Percentiles rank a stretch among this genome's conserved stretches.
Evolutionary conservation across 2,113 vertebrate species (phyloP).

Genomic region (Rousettus leschenaultii): DNA sequence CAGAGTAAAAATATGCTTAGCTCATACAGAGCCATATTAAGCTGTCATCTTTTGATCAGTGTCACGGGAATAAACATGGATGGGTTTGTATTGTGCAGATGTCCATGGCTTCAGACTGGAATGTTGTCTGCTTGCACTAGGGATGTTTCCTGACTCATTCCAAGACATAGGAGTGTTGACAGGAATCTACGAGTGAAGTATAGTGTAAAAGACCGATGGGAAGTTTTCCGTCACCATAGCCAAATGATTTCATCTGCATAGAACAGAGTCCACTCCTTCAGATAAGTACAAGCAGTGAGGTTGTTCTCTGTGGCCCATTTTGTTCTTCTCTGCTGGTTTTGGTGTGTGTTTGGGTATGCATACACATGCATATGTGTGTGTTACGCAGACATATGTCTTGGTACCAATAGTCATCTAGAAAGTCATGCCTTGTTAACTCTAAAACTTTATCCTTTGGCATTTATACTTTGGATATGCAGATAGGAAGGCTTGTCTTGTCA

Average conservation of each 20-base stretch:
- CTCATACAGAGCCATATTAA: not conserved
- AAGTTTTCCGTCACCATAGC: constrained; percentile 55
- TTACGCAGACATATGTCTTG: not conserved
- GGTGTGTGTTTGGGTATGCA: not conserved
- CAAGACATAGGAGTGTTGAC: constrained; percentile 67
- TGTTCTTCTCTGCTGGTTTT: not conserved
- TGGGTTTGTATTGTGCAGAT: constrained; percentile 37
- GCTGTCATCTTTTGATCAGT: not conserved
- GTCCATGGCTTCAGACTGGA: constrained; percentile 22
- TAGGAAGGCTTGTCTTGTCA: not conserved
- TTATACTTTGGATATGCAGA: constrained; percentile 11
- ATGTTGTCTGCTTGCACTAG: constrained; percentile 31
- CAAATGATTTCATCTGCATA: constrained; percentile 66
- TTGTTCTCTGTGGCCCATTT: not conserved
- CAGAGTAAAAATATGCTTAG: constrained; percentile 51
- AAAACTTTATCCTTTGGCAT: not conserved
- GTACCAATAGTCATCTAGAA: not conserved
- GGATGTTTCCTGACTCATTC: constrained; percentile 55
- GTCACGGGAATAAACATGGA: not conserved
- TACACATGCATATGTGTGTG: not conserved
- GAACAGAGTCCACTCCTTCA: constrained; percentile 55
- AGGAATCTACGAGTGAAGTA: constrained; percentile 60
- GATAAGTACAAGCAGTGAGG: constrained; percentile 20
- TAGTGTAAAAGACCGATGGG: constrained; percentile 65
- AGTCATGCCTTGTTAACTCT: not conserved